Conservation (phyloP, 2,113 vertebrate species). For the Egretta garzetta region DNA sequence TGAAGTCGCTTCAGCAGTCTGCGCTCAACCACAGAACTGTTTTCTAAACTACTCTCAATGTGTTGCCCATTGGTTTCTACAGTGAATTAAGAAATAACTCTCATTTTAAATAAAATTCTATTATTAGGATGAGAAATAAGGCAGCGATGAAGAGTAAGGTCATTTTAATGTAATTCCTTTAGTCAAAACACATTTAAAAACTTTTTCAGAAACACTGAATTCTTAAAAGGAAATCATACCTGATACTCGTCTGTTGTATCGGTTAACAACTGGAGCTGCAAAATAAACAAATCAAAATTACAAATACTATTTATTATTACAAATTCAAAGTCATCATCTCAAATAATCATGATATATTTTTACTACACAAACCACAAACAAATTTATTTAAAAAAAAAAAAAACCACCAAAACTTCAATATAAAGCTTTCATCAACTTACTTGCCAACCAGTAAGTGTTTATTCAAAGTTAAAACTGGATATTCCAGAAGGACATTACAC, state of each 20-base stretch:
- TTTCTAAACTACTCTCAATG: not conserved
- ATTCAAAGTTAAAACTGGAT: not conserved
- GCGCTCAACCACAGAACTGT: not conserved
- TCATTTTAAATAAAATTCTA: not conserved
- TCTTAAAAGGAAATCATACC: constrained; percentile 77
- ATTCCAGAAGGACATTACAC: not conserved
- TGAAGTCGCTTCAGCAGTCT: not conserved
- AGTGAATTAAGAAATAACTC: not conserved
- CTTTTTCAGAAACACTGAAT: not conserved
- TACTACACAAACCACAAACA: not conserved
- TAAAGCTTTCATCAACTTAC: not conserved
- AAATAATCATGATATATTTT: not conserved
- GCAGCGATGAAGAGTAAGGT: not conserved
- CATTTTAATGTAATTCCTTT: not conserved
- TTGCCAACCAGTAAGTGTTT: not conserved
- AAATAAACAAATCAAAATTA: constrained; percentile 36
- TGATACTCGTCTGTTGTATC: constrained; percentile 94
- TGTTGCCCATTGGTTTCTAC: not conserved
- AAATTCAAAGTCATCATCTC: not conserved
- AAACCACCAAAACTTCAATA: not conserved
- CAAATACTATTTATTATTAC: not conserved
- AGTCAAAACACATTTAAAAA: not conserved
- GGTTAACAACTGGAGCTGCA: constrained; percentile 88
- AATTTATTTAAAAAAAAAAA: not conserved
- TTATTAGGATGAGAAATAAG: not conserved